phyloP scores from a whole-genome alignment of 2,797 vertebrate species.

The Podargus strigoides region DNA sequence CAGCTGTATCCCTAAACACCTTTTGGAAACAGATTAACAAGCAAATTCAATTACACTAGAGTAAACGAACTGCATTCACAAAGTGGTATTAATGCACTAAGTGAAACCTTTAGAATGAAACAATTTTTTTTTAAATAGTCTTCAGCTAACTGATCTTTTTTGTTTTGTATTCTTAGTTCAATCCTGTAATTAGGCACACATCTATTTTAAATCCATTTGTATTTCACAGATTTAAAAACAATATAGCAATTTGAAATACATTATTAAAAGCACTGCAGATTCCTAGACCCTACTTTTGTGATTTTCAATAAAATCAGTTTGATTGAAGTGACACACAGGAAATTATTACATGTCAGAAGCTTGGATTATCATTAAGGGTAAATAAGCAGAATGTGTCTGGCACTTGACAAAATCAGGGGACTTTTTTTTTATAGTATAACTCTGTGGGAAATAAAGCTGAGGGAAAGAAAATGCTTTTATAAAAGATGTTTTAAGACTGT shows the following conservation, averaged over 20 bases:
- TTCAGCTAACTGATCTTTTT: constrained; percentile 15
- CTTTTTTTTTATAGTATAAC: constrained; percentile 33
- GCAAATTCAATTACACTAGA: constrained; percentile 69
- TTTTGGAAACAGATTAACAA: constrained; percentile 72
- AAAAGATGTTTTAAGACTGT: constrained; percentile 45
- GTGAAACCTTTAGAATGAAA: constrained; percentile 60
- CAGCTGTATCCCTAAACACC: constrained; percentile 74
- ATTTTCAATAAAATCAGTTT: constrained; percentile 54
- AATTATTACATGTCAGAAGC: constrained; percentile 65
- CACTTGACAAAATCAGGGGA: constrained; percentile 47
- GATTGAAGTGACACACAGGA: constrained; percentile 56
- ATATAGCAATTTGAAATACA: constrained; percentile 44
- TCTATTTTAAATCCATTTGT: constrained; percentile 36
- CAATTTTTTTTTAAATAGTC: constrained; percentile 45
- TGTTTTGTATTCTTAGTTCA: constrained; percentile 50
- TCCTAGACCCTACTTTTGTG: constrained; percentile 28
- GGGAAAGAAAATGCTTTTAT: constrained; percentile 51
- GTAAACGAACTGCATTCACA: constrained; percentile 61
- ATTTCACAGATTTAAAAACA: constrained; percentile 59
- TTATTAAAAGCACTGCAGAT: constrained; percentile 7
- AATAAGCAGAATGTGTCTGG: constrained; percentile 62
- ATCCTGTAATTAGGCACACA: constrained; percentile 34
- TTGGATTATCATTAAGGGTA: constrained; percentile 60
- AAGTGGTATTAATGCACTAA: constrained; percentile 65
- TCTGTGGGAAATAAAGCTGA: constrained; percentile 19